Conservation (phyloP, 2,888 invertebrate genomes). For the Philhelius pedissequus region DNA sequence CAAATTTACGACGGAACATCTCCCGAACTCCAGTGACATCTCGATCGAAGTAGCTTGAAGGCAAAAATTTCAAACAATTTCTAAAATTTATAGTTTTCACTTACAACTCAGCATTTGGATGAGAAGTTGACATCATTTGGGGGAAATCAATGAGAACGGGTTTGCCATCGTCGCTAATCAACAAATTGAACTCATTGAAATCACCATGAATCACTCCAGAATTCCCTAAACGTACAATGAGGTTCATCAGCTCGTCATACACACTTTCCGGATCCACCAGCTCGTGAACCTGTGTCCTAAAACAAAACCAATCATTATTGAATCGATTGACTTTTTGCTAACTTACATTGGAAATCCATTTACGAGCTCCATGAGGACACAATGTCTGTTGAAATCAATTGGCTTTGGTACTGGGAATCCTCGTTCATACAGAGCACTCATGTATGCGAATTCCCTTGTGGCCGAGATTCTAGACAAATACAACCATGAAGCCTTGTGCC, state of each 20-base stretch:
- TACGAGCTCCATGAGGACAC: slow-evolving; percentile 97
- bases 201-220: slow-evolving; percentile 99
- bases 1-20: slow-evolving; percentile 94
- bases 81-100: neutral
- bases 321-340: neutral
- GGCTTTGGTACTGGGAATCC: slow-evolving; percentile 97
- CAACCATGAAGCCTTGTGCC: slow-evolving; percentile 95
- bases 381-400: slow-evolving; percentile 95
- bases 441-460: slow-evolving; percentile 97
- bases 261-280: slow-evolving; percentile 86
- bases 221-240: slow-evolving; percentile 93
- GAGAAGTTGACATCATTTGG: slow-evolving; percentile 98
- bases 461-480: slow-evolving; percentile 98
- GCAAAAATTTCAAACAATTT: neutral
- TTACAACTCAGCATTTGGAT: slow-evolving; percentile 93
- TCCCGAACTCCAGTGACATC: slow-evolving; percentile 95
- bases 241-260: slow-evolving; percentile 96
- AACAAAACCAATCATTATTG: neutral
- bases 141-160: slow-evolving; percentile 98
- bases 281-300: slow-evolving; percentile 83
- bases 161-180: slow-evolving; percentile 89
- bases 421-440: slow-evolving; percentile 94
- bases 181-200: slow-evolving; percentile 99
- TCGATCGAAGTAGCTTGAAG: slow-evolving; percentile 90
- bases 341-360: slow-evolving; percentile 89